Evolutionary conservation across 2,797 vertebrate species (phyloP), one percentile per base, ranked within the genome.

Genomic region (Heliangelus exortis): DNA sequence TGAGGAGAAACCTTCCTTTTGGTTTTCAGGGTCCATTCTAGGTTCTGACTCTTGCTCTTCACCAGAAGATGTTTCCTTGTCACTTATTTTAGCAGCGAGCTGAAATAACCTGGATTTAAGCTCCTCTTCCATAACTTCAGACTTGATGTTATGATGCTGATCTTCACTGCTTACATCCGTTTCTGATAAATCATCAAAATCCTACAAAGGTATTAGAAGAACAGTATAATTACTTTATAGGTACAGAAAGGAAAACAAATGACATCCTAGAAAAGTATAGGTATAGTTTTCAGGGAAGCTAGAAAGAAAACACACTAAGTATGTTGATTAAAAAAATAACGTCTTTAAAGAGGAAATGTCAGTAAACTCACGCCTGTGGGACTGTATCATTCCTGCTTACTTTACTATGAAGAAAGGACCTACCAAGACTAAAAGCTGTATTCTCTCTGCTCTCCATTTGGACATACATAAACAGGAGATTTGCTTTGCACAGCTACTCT

Each of bases 31-130:
- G 68, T 97, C 97, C 2, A 79, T 92, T 95, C 89, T 97, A 83
- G 95, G 68, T 61, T 98, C 98, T 3, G 94, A 97, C 45, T 97
- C 97, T 59, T 97, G 97, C 5, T 98, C 99, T n/a, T 99, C 99
- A 50, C 98, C 98, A 2, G 98, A 99, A 14, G 98, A 98, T 22
- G 97, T 97, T 77, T 98, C 98, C 93, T 98, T 98, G 95, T 98
- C 98, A 65, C 98, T 98, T 96, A 98, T 97, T 59, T 98, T 98
- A 93, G 97, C 97, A 85, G 98, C 98, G 65, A 99, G 92, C 93
- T 98, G 97, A 43, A 97, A 98, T 72, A 98, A 94, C 94, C 98
- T 98, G 85, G 97, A 98, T 74, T 97, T 98, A 34, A 98, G 96
- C 51, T 98, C 98, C 89, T 98, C 97, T 73, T 99, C 98, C 12